Conservation (phyloP, 2,113 vertebrate genomes). For the Seriola dumerili region DNA sequence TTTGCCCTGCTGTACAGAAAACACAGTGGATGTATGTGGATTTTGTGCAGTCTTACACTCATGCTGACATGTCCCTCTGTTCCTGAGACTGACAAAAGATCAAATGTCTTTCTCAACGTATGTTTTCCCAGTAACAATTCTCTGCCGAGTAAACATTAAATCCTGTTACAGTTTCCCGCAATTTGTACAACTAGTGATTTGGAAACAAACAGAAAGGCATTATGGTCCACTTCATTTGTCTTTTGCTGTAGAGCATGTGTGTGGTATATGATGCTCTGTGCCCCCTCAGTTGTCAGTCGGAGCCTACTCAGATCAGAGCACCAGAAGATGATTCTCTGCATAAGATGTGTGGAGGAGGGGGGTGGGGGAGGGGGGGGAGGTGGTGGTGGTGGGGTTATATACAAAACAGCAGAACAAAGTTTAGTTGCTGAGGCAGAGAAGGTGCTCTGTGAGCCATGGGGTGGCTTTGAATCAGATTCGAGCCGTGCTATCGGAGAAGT, state of each 20-base stretch:
- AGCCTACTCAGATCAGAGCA: constrained; percentile 46
- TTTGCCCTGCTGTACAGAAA: too few species aligned
- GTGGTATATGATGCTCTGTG: constrained; percentile 31
- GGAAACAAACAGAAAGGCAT: not conserved
- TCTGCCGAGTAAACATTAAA: constrained; percentile 9
- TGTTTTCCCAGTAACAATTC: not conserved
- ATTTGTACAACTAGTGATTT: constrained; percentile 10
- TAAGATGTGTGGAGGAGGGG: constrained; percentile 39
- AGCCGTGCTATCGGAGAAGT: constrained; percentile 68
- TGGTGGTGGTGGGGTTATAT: constrained; percentile 2
- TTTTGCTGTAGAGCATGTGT: constrained; percentile 5
- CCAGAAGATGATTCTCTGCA: constrained; percentile 29
- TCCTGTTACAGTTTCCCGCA: not conserved
- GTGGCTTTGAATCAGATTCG: constrained; percentile 68
- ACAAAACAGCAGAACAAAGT: constrained; percentile 47
- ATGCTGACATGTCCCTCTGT: too few species aligned
- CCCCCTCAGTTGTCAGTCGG: constrained; percentile 30
- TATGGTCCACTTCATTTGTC: constrained; percentile 16
- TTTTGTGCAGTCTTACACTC: too few species aligned
- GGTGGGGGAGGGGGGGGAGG: not conserved
- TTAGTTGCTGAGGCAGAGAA: constrained; percentile 42
- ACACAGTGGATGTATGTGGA: too few species aligned
- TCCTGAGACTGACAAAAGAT: too few species aligned
- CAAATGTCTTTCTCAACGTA: not conserved
- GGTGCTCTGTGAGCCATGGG: constrained; percentile 16